These are phyloP conservation scores for Diceros bicornis DNA, from an alignment of 2,797 vertebrate species.

Conservation along the genomic window DNA sequence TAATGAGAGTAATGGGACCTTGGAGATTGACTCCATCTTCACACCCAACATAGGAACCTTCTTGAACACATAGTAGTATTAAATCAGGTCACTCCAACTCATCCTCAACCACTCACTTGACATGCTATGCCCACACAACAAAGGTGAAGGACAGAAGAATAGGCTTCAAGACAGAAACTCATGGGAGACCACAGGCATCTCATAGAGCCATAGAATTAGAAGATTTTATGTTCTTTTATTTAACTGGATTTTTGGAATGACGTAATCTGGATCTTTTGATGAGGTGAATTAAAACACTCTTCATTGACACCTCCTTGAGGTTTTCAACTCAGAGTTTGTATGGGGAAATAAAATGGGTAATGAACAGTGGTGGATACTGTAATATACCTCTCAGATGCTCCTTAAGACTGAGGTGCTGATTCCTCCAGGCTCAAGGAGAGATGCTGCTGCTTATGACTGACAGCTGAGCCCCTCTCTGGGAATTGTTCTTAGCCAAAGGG, in stretches of 20 bases:
- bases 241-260: background rate
- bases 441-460: background rate
- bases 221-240: background rate
- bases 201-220: background rate
- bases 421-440: background rate
- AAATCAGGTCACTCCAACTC: background rate
- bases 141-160: background rate
- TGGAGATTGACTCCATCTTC: background rate
- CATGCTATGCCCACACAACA: background rate
- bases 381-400: no score
- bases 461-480: background rate
- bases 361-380: background rate
- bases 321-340: background rate
- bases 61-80: background rate
- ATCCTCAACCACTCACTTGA: background rate
- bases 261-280: background rate
- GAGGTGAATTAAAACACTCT: background rate
- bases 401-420: background rate
- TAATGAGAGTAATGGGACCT: background rate
- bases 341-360: background rate
- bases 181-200: background rate
- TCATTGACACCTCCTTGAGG: background rate
- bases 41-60: background rate
- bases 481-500: background rate
- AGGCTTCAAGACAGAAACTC: background rate